phyloP scores from a whole-genome alignment of 2,888 invertebrate genomes.

The Agrypnus murinus region DNA sequence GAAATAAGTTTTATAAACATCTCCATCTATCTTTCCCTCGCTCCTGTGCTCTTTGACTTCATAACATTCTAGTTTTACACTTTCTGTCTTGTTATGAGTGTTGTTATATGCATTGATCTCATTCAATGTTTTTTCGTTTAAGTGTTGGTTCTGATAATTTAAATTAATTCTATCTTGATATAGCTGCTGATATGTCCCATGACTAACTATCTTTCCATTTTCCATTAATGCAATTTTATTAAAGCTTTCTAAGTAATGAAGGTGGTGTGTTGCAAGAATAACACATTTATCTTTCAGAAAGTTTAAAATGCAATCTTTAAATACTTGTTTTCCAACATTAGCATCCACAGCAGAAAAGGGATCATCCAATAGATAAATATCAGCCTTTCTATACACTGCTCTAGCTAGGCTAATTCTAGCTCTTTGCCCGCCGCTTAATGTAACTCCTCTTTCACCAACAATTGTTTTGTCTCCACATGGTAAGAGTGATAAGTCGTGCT shows the following conservation, averaged over 20 bases:
- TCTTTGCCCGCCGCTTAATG: constrained; percentile 85
- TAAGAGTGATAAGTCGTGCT: constrained; percentile 82
- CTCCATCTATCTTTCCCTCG: constrained; percentile 74
- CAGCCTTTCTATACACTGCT: constrained; percentile 86
- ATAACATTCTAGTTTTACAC: constrained; percentile 61
- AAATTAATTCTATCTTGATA: constrained; percentile 82
- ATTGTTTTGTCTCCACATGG: constrained; percentile 89
- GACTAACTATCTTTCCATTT: constrained; percentile 74
- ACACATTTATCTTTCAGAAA: constrained; percentile 79
- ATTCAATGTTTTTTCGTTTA: constrained; percentile 69
- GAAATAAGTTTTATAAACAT: constrained; percentile 81
- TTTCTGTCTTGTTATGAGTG: no score
- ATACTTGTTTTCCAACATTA: constrained; percentile 88
- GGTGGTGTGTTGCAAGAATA: constrained; percentile 83
- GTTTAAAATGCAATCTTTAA: constrained; percentile 82
- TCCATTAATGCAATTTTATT: constrained; percentile 74
- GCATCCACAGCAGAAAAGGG: constrained; percentile 93
- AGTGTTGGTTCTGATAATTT: constrained; percentile 62
- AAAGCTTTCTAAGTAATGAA: constrained; percentile 76
- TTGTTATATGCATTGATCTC: no score
- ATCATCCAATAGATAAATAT: constrained; percentile 90
- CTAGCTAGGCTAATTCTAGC: constrained; percentile 90
- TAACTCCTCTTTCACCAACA: constrained; percentile 85
- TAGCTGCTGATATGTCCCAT: constrained; percentile 80
- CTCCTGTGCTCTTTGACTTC: constrained; percentile 75